phyloP scores from a whole-genome alignment of 2,113 vertebrate species.

The Hypanus sabinus region DNA sequence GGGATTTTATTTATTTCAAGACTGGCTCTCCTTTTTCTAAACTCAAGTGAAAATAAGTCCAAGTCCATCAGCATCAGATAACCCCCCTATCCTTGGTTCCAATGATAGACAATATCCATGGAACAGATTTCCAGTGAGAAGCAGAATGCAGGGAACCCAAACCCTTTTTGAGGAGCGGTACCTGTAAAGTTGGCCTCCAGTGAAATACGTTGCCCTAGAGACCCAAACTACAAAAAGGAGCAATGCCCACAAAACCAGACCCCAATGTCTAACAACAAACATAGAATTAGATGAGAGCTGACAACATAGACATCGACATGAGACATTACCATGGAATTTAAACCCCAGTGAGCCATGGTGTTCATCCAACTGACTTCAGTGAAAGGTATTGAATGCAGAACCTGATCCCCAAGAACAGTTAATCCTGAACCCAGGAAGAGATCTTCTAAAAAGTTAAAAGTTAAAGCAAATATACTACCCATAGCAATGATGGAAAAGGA shows the following conservation, averaged over 20 bases:
- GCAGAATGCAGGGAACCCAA: not conserved
- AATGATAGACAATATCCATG: not conserved
- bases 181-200: not conserved
- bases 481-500: no score
- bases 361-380: not conserved
- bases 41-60: no score
- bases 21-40: no score
- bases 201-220: not conserved
- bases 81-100: not conserved
- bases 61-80: no score
- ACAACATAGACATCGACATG: no score
- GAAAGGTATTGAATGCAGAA: not conserved
- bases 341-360: not conserved
- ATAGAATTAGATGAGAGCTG: no score
- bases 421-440: not conserved
- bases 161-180: not conserved
- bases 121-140: not conserved
- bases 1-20: no score
- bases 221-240: not conserved
- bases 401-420: no score
- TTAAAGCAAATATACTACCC: not conserved
- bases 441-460: not conserved
- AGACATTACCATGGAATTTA: no score
- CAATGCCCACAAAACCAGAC: not conserved
- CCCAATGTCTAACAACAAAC: no score